Conservation (phyloP, 2,888 invertebrate species). For the Matsumyia berberina region DNA sequence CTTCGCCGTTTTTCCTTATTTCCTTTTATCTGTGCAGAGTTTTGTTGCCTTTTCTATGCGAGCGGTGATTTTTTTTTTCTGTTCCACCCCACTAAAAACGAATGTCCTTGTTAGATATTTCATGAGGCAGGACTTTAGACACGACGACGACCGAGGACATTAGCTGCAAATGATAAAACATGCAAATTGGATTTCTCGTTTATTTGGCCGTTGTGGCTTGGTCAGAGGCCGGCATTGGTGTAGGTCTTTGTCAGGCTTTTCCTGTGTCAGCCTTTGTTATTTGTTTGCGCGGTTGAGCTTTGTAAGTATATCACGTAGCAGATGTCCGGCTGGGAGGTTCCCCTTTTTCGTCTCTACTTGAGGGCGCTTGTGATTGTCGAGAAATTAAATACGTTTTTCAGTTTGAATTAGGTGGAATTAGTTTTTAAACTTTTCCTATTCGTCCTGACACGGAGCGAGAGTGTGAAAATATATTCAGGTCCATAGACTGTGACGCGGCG, state of each 20-base stretch:
- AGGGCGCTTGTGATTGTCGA: slow-evolving; percentile 8
- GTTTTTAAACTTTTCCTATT: slow-evolving; percentile 16
- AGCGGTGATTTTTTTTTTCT: not conserved
- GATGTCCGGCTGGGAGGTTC: slow-evolving; percentile 17
- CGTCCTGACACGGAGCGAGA: not conserved
- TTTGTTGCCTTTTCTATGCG: slow-evolving; percentile 23
- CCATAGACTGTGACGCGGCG: too few species aligned
- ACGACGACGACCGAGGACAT: slow-evolving; percentile 29
- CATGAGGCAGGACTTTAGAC: slow-evolving; percentile 16
- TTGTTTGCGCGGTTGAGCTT: slow-evolving; percentile 24
- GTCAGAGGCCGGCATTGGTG: slow-evolving; percentile 20
- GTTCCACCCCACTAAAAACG: slow-evolving; percentile 4
- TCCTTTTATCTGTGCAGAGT: slow-evolving; percentile 20
- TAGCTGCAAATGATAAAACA: slow-evolving; percentile 59
- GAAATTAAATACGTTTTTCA: slow-evolving; percentile 16
- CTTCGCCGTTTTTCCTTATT: slow-evolving; percentile 6
- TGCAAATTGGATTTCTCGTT: slow-evolving; percentile 64
- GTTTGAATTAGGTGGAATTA: slow-evolving; percentile 30
- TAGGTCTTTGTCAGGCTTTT: slow-evolving; percentile 41
- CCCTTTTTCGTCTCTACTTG: not conserved
- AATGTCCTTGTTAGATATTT: slow-evolving; percentile 52
- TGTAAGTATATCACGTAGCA: slow-evolving; percentile 46
- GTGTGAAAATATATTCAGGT: not conserved
- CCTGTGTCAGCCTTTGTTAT: slow-evolving; percentile 38
- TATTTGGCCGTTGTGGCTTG: slow-evolving; percentile 31